Evolutionary conservation across 2,797 vertebrate genomes (phyloP).

Genomic region (Heterohyrax brucei): DNA sequence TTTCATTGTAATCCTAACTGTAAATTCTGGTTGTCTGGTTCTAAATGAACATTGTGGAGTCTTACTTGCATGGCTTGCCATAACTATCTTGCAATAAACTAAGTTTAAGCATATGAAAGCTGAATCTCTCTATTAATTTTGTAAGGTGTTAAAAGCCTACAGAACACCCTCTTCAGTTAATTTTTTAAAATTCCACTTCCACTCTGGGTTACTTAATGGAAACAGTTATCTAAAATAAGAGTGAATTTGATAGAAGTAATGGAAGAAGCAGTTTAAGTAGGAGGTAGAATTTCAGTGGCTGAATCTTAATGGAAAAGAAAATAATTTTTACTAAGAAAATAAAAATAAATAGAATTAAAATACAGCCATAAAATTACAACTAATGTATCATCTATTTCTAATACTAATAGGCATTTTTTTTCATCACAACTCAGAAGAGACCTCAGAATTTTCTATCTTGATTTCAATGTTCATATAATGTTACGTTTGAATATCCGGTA

Average conservation of each 20-base stretch:
- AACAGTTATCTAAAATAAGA: slow-evolving; percentile 46
- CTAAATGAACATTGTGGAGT: background rate
- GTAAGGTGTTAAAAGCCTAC: background rate
- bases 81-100: background rate
- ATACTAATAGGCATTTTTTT: background rate
- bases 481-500: slow-evolving; percentile 37
- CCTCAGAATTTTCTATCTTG: slow-evolving; percentile 9
- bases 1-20: background rate
- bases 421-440: slow-evolving; percentile 30
- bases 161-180: background rate
- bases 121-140: background rate
- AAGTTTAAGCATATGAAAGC: background rate
- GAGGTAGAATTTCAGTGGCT: slow-evolving; percentile 62
- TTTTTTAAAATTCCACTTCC: slow-evolving; percentile 43
- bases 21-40: background rate
- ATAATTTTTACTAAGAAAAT: slow-evolving; percentile 10
- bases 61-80: background rate
- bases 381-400: background rate
- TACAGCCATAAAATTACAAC: slow-evolving; percentile 21
- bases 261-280: slow-evolving; percentile 33
- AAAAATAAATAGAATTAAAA: slow-evolving; percentile 31
- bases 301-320: slow-evolving; percentile 50
- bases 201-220: slow-evolving; percentile 55
- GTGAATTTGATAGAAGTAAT: slow-evolving; percentile 29
- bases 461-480: slow-evolving; percentile 29